phyloP scores from a whole-genome alignment of 1,140 invertebrate species.

The Plutomurus gul region DNA sequence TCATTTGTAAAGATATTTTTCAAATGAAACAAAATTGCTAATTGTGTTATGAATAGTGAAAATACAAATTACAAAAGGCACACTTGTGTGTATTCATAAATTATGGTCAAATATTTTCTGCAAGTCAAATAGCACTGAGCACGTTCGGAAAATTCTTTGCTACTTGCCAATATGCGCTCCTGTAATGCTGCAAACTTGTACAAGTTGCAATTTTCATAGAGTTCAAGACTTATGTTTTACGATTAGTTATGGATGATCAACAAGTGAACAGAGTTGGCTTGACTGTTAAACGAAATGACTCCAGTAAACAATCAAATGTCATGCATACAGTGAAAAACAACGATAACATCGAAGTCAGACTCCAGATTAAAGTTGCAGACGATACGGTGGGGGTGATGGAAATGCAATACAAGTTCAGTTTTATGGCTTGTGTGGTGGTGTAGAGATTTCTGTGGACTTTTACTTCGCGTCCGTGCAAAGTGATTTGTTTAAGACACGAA shows the following conservation, averaged over 20 bases:
- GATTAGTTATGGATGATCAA: conserved; percentile 29
- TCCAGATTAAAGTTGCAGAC: background rate
- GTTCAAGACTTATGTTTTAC: conserved; percentile 14
- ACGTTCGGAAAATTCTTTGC: no score
- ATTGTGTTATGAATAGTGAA: no score
- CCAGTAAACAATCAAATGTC: background rate
- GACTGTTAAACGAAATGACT: background rate
- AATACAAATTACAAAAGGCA: no score
- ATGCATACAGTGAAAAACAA: background rate
- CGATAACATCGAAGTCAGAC: background rate
- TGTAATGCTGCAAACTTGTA: conserved; percentile 6
- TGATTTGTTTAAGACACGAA: background rate
- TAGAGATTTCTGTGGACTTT: background rate
- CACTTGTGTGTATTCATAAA: no score
- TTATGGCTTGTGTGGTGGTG: conserved; percentile 2
- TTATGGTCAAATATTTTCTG: no score
- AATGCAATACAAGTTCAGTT: background rate
- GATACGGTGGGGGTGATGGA: background rate
- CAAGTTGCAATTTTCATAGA: background rate
- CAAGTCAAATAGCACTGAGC: no score
- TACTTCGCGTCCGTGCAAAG: background rate
- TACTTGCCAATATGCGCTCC: background rate
- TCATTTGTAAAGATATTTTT: no score
- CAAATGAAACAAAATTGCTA: no score
- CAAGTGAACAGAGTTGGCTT: conserved; percentile 16